Evolutionary conservation across 2,113 vertebrate species (phyloP), one percentile per base, ranked within the genome.

Genomic region (Lipotes vexillifer): DNA sequence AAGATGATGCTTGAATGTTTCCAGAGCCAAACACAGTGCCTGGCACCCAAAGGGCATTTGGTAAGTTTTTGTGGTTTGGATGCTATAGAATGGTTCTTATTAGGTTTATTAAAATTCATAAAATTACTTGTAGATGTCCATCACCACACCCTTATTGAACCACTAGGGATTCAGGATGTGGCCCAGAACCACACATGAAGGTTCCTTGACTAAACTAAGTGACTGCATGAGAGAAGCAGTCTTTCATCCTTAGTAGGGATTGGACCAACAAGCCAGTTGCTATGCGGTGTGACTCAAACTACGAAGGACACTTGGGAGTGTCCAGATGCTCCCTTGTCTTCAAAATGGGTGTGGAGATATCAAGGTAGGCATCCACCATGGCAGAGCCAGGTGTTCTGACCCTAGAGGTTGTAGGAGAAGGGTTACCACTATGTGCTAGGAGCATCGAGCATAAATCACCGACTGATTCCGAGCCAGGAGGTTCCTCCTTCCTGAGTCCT

Each of bases 401-500:
- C 31, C 38, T 0, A 1, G 9, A 38, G 52, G n/a, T 4, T 8
- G 15, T 10, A 36, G 72, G 3, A 38, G 31, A 75, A 25, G 8
- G 13, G 8, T 13, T 1, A 0, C 13, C 6, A 1, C 23, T n/a
- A 0, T 29, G 1, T 57, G 38, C 66, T 17, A 0, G 5, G 13
- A 46, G 44, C 55, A n/a, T 2, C 11, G 0, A n/a, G 8, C 29
- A 13, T 11, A n/a, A 5, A 13, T 9, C 14, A 29, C 68, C 44
- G 5, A 12, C 36, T 41, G 63, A n/a, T 20, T 29, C 36, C 5
- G 25, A 74, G 55, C 13, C 46, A 4, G 0, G 2, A 2, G 9
- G 13, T 1, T 38, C 31, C 29, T 33, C 23, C 13, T 59, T n/a
- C 41, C 61, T 4, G 8, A 33, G 29, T 7, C 49, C 49, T 6